Evolutionary conservation across 2,797 vertebrate species (phyloP), one percentile per base, ranked within the genome.

Genomic region (Pseudopleuronectes americanus): DNA sequence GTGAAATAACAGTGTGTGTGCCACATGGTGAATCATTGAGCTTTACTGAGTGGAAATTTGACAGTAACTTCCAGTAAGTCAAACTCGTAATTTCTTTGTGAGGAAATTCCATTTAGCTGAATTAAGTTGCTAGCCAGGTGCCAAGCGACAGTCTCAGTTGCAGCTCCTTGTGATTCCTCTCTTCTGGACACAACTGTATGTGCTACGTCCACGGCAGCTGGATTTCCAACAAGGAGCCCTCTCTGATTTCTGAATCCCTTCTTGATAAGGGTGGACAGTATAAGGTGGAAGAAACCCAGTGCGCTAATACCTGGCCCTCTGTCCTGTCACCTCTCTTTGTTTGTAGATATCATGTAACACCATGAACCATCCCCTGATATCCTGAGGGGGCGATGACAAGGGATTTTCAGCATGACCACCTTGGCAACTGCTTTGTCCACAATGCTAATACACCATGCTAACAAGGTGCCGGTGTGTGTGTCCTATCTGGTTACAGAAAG

Each of bases 401-500:
- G 68, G 71, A 81, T 81, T 81, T 85, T 77, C 69, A 85, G 73
- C 73, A 68, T 74, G 79, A 84, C 55, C 70, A 74, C 71, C 64
- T 66, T 72, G 53, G 63, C 69, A 74, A 69, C 62, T 64, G 52
- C 43, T 64, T 33, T 74, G 56, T 73, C 49, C 23, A 57, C 9
- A 1, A 71, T n/a, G 56, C 48, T 80, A 77, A 75, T 57, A 69
- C 53, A 49, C 38, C 64, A 63, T 56, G 56, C 65, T 77, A 69
- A 89, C 76, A 86, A 80, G 68, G 36, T 68, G 75, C 36, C 17
- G 16, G 64, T 66, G 53, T 74, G 24, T 31, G 36, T 58, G 54
- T 55, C 73, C 73, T 64, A 81, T 87, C 82, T 69, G 65, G 77
- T 88, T 90, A 87, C 84, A 84, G 45, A 38, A 19, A 62, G 52